Base-by-base conservation (phyloP, 2,888 invertebrate genomes). In the Epistrophe eligans region DNA sequence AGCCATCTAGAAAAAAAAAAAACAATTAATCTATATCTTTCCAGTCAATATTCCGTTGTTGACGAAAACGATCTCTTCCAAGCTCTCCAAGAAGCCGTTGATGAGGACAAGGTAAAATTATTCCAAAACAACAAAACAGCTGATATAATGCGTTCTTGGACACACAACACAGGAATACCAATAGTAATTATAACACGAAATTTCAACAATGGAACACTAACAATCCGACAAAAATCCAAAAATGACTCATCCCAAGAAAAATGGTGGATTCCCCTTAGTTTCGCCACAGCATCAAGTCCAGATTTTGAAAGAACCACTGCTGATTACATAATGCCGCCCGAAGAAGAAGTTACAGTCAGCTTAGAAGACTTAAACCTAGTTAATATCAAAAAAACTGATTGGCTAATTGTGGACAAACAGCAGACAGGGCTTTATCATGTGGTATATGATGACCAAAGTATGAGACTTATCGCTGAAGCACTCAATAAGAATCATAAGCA, bases 361-460 rank as follows among this genome's bases (percentile, higher is more conserved):
- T 57, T 90, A 7, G 80, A 89, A 1, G 90, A 92, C 4, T 76
- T 91, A 17, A 89, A 90, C 11, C 76, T 92, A 24, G 24, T 24
- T 24, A 87, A 89, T 35, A n/a, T 92, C 5, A 77, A 67, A 4
- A 87, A 89, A 10, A 77, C 88, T 3, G 93, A 93, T 80, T 93
- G 93, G 93, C 43, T 93, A 17, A 90, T 93, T 38, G 90, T 91
- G 0, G 93, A 93, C 74, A 92, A 92, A 13, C 91, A 93, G 70
- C 91, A 92, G 79, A 92, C 91, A 2, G 91, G 92, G 4, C 90
- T 92, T 91, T 96, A 95, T 92, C 93, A 96, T 90, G 95, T 96
- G 1, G 95, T 96, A 90, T 97, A 97, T 88, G 96, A 97, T 66
- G 90, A 90, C 0, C 91, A 92, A 0, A 96, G 96, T 90, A 95